Evolutionary conservation across 2,797 vertebrate species (phyloP).

Genomic region (Lindbergichthys nudifrons): DNA sequence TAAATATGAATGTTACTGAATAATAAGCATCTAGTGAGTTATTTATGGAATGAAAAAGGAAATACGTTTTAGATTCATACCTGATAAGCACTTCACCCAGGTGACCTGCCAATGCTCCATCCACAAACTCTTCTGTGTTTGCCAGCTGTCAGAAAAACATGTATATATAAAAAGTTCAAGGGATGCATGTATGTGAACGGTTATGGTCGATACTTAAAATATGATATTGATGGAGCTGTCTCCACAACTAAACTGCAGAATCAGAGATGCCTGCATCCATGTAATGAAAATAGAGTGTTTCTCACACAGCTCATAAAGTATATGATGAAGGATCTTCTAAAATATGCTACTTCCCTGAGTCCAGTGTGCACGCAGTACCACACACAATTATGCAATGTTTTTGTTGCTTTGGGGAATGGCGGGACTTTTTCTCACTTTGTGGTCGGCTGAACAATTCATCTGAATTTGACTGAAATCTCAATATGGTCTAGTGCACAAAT

Average conservation of each 20-base stretch:
- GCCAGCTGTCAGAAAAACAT: conserved; percentile 84
- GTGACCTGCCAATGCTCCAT: conserved; percentile 95
- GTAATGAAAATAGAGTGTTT: neutral
- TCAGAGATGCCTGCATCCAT: neutral
- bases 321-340: neutral
- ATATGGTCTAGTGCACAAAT: neutral
- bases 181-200: neutral
- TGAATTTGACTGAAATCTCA: neutral
- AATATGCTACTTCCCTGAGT: neutral
- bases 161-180: neutral
- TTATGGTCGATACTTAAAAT: no score
- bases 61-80: conserved; percentile 70
- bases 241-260: neutral
- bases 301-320: neutral
- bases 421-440: neutral
- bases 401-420: neutral
- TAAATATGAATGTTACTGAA: neutral
- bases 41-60: neutral
- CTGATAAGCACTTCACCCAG: conserved; percentile 97
- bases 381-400: neutral
- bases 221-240: no score
- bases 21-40: neutral
- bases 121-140: conserved; percentile 98
- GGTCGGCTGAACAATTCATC: neutral
- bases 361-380: neutral